Evolutionary conservation across 2,113 vertebrate species (phyloP).

Genomic region (Sarotherodon lohbergeri): DNA sequence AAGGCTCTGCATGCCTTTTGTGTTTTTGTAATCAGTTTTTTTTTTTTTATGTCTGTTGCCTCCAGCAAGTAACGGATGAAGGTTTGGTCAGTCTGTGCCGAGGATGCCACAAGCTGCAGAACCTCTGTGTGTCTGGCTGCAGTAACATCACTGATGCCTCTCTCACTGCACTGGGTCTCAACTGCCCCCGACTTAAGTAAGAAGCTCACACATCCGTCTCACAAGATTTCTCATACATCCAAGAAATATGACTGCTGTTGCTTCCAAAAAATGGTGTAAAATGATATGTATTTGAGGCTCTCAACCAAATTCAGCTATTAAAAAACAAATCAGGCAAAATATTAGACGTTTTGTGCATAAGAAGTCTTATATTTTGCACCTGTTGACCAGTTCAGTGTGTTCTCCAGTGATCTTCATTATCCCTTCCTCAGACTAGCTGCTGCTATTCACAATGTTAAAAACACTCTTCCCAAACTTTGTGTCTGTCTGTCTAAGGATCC

Average conservation of each 20-base stretch:
- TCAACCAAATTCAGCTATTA: neutral
- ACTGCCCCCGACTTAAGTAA: slow-evolving; percentile 90
- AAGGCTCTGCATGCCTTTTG: neutral
- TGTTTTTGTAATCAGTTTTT: neutral
- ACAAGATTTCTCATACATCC: neutral
- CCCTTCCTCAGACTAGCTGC: neutral
- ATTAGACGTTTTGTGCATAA: neutral
- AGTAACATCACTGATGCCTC: slow-evolving; percentile 88
- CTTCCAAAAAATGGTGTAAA: neutral
- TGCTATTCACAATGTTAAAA: neutral
- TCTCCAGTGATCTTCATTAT: neutral
- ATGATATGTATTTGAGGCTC: neutral
- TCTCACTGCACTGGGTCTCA: slow-evolving; percentile 86
- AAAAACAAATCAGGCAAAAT: neutral
- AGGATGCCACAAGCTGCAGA: slow-evolving; percentile 85
- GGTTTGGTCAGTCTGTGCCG: slow-evolving; percentile 85
- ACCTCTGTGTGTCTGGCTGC: slow-evolving; percentile 88
- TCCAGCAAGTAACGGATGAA: slow-evolving; percentile 86
- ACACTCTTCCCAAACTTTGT: neutral
- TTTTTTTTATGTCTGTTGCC: neutral
- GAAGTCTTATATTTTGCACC: neutral
- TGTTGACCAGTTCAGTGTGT: neutral
- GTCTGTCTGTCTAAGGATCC: slow-evolving; percentile 73
- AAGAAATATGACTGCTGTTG: neutral
- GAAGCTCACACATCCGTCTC: slow-evolving; percentile 35